phyloP scores from a whole-genome alignment of 1,140 invertebrate genomes.

The Macrobrachium nipponense region DNA sequence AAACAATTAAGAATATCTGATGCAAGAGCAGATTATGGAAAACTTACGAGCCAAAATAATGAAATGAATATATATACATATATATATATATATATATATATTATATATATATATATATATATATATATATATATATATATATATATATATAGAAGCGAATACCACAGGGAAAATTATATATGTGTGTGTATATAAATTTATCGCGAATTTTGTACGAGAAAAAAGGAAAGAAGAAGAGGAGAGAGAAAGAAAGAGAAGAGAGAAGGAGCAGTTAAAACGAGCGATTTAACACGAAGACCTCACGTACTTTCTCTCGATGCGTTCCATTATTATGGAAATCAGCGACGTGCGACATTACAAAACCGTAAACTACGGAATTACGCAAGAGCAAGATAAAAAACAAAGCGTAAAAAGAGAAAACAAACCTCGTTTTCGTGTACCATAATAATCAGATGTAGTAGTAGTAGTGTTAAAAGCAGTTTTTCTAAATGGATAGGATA shows the following conservation, averaged over 20 bases:
- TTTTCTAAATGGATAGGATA: too few relatives aligned
- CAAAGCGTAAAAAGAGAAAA: too few relatives aligned
- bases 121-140: neutral
- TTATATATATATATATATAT: conserved; percentile 24
- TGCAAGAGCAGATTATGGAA: neutral
- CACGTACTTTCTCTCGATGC: too few relatives aligned
- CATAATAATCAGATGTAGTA: too few relatives aligned
- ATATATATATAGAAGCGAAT: neutral
- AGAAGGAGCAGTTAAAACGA: neutral
- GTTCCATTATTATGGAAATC: too few relatives aligned
- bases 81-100: conserved; percentile 24
- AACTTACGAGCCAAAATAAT: too few relatives aligned
- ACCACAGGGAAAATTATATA: too few relatives aligned
- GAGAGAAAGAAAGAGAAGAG: neutral
- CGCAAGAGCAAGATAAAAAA: too few relatives aligned
- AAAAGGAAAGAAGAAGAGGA: neutral
- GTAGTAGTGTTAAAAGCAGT: too few relatives aligned
- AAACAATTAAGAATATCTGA: neutral
- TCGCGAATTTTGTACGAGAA: neutral
- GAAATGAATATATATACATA: conserved; percentile 7
- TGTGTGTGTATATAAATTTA: neutral
- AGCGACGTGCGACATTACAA: too few relatives aligned
- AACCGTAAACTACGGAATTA: too few relatives aligned
- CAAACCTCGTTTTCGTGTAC: too few relatives aligned
- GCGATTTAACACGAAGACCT: neutral